phyloP scores from a whole-genome alignment of 2,113 vertebrate genomes.

The Columba janthina region DNA sequence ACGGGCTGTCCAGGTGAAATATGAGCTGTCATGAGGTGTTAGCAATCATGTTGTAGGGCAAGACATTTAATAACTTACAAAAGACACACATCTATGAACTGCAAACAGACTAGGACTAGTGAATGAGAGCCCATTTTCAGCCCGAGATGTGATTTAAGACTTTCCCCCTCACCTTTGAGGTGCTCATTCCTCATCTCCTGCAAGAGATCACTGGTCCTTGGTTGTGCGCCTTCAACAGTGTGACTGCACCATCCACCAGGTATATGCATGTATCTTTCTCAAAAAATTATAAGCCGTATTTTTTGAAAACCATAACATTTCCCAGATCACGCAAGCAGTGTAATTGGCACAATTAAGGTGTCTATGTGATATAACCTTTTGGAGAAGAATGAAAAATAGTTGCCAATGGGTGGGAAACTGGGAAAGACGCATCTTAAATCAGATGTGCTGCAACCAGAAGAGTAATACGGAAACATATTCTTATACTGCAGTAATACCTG shows the following conservation, averaged over 20 bases:
- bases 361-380: neutral
- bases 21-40: neutral
- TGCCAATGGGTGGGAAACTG: neutral
- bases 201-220: neutral
- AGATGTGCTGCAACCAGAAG: neutral
- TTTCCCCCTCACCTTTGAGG: neutral
- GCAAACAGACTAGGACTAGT: neutral
- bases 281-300: neutral
- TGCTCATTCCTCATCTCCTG: neutral
- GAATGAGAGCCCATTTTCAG: neutral
- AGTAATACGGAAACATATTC: neutral
- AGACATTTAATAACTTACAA: neutral
- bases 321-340: neutral
- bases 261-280: neutral
- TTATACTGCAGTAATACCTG: neutral
- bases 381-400: neutral
- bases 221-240: neutral
- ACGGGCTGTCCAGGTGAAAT: slow-evolving; percentile 8
- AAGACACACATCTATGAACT: neutral
- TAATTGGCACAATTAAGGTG: neutral
- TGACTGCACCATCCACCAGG: neutral
- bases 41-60: neutral
- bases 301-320: neutral
- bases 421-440: neutral
- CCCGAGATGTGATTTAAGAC: neutral